Percentiles rank a stretch among this genome's conserved stretches.
Conservation (phyloP, 2,113 vertebrate species). For the Suricata suricatta region DNA sequence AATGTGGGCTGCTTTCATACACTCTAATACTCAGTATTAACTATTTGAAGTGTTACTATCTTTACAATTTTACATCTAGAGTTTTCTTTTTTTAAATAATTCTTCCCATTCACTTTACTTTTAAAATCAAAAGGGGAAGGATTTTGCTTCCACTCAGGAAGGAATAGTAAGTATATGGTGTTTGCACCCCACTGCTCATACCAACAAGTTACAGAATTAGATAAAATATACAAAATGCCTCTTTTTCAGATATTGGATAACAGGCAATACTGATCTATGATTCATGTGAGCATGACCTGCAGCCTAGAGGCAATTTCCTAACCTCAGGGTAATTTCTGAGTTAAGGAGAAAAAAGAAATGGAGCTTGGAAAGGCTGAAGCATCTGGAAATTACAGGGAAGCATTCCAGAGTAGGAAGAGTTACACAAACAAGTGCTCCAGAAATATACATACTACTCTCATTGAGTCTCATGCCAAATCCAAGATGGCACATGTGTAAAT, state of each 20-base stretch:
- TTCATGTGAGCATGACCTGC: not conserved
- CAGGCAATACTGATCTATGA: not conserved
- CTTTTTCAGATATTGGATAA: not conserved
- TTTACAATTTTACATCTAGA: conserved; percentile 12
- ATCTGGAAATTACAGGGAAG: not conserved
- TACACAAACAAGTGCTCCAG: not conserved
- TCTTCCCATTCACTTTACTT: conserved; percentile 24
- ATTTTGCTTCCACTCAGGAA: not conserved
- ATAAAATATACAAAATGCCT: not conserved
- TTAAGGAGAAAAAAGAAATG: not conserved
- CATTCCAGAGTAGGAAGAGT: not conserved
- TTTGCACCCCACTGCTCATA: not conserved
- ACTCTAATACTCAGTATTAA: not conserved
- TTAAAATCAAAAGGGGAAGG: conserved; percentile 20
- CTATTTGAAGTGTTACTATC: not conserved
- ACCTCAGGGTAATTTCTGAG: not conserved
- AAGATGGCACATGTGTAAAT: not conserved
- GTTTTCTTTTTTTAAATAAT: conserved; percentile 55
- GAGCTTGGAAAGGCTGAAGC: not conserved
- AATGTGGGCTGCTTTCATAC: not conserved
- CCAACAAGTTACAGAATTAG: not conserved
- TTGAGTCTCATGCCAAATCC: not conserved
- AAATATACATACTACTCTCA: not conserved
- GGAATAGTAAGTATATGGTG: not conserved
- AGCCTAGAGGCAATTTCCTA: conserved; percentile 1